Evolutionary conservation across 2,113 vertebrate genomes (phyloP).

Genomic region (Pterocles burchelli): DNA sequence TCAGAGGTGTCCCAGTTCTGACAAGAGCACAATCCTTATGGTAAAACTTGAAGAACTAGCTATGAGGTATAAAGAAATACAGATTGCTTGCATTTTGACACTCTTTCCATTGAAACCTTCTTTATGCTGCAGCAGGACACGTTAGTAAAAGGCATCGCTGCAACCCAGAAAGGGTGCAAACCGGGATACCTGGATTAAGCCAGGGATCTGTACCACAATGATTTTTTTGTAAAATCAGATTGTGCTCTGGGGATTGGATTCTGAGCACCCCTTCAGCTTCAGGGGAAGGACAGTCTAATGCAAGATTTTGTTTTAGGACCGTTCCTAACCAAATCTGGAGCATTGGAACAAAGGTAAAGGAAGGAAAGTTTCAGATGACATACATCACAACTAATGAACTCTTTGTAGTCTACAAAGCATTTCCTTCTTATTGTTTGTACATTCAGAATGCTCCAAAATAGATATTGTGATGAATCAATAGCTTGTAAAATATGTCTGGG

Average conservation of each 20-base stretch:
- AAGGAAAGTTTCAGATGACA: not conserved
- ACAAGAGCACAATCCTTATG: not conserved
- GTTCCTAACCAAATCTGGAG: not conserved
- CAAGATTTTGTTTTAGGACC: not conserved
- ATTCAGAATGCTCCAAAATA: not conserved
- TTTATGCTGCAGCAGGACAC: not conserved
- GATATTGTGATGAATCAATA: not conserved
- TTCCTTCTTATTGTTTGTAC: not conserved
- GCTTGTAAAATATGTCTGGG: constrained; percentile 21
- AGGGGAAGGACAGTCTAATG: not conserved
- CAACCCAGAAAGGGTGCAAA: not conserved
- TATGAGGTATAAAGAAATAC: not conserved
- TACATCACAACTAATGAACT: not conserved
- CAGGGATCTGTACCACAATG: not conserved
- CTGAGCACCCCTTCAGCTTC: not conserved
- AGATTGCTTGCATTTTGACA: not conserved
- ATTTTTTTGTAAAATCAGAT: not conserved
- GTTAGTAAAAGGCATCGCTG: not conserved
- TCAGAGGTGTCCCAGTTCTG: not conserved
- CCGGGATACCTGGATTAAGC: not conserved
- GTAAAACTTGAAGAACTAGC: not conserved
- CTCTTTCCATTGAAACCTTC: not conserved
- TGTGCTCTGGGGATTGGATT: not conserved
- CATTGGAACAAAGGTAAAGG: rapidly evolving
- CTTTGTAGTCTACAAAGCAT: not conserved